Conservation (phyloP, 1,140 invertebrate species). For the Conus ventricosus region DNA sequence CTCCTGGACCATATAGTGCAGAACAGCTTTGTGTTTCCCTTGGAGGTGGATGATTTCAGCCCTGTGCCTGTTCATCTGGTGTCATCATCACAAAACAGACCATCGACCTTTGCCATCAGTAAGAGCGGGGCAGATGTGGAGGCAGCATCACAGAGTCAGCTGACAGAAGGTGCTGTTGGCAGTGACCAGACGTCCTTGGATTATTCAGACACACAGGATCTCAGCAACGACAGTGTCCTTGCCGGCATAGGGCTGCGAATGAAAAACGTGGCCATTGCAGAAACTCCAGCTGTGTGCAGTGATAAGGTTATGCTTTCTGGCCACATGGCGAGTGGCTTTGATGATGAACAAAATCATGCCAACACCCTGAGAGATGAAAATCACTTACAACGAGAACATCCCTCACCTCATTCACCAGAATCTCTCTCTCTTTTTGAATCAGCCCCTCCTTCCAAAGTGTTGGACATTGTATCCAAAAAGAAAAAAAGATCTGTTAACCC, state of each 20-base stretch:
- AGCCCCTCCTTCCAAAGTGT: not conserved
- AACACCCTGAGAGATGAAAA: not conserved
- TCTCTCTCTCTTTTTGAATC: not conserved
- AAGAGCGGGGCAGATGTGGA: not conserved
- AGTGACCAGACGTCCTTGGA: not conserved
- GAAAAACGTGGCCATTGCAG: slow-evolving; percentile 2
- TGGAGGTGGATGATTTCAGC: slow-evolving; percentile 49
- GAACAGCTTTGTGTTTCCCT: slow-evolving; percentile 26
- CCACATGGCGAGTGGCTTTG: not conserved
- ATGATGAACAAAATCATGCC: not conserved
- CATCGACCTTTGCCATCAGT: not conserved
- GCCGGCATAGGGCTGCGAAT: not conserved
- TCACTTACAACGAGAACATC: not conserved
- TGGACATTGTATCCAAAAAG: not conserved
- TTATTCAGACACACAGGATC: not conserved
- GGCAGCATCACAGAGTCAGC: not conserved
- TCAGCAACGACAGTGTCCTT: slow-evolving; percentile 12
- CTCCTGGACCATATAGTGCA: slow-evolving; percentile 58
- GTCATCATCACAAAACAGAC: slow-evolving; percentile 26
- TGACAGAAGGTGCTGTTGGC: not conserved
- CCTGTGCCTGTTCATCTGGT: slow-evolving; percentile 61
- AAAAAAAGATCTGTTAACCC: not conserved
- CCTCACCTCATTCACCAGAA: not conserved
- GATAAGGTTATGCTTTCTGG: not conserved
- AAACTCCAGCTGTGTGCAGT: not conserved